These are phyloP conservation scores for Copsychus sechellarum DNA, from an alignment of 2,113 vertebrate species.

Conservation along the genomic window DNA sequence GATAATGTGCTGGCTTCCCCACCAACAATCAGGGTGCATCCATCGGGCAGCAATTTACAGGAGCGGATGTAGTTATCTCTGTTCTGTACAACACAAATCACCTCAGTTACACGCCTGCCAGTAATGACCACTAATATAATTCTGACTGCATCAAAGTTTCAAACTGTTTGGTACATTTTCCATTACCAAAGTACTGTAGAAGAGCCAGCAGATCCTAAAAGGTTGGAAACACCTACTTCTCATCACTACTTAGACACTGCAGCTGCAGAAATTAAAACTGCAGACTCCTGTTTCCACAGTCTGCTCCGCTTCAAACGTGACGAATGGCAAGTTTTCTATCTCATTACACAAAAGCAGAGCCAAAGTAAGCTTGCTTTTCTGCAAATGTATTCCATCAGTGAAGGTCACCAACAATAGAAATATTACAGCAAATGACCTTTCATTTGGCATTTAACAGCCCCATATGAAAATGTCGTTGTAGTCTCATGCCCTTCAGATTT, in stretches of 20 bases:
- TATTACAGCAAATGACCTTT: conserved; percentile 7
- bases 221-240: not conserved
- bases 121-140: not conserved
- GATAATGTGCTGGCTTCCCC: conserved; percentile 98
- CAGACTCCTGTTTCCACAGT: not conserved
- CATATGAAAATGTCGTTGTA: not conserved
- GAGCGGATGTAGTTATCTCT: conserved; percentile 90
- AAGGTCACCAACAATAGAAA: not conserved
- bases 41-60: conserved; percentile 86
- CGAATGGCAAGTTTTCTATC: not conserved
- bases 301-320: not conserved
- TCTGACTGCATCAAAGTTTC: not conserved
- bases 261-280: conserved; percentile 14
- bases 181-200: not conserved
- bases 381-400: not conserved
- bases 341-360: not conserved
- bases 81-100: conserved; percentile 76
- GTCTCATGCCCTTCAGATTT: not conserved
- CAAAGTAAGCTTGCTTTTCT: not conserved
- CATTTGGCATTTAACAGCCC: not conserved
- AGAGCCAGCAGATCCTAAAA: not conserved
- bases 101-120: conserved; percentile 6
- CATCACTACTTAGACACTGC: not conserved
- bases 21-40: conserved; percentile 84
- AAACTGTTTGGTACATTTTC: not conserved